Base-by-base conservation (phyloP, 1,140 invertebrate genomes). In the Halictus rubicundus region DNA sequence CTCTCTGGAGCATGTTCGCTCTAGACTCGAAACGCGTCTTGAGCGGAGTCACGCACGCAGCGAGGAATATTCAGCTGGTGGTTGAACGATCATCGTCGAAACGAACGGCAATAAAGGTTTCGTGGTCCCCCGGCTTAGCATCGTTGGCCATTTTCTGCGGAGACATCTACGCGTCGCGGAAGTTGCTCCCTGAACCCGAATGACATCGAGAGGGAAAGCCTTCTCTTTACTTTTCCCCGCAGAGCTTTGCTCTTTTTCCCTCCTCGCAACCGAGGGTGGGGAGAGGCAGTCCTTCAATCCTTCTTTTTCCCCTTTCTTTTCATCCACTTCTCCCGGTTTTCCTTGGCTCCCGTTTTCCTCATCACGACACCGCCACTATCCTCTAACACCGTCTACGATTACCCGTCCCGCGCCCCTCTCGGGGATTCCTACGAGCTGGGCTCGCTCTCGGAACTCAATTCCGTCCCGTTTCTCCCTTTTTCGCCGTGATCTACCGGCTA, bases 81-180 rank as follows among this genome's bases (percentile, higher is more conserved):
- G n/a, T 21, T 49, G 32, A 5, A 32, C 68, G 76, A 78, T 78
- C 72, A 72, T 32, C 49, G 59, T 59, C n/a, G 76, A 72, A 73
- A 46, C 71, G 57, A 72, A 66, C 78, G 59, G 42, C 79, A 70
- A 83, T 84, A 78, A 85, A 85, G 77, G 59, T 81, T 10, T 65
- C 78, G 61, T 83, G 65, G 61, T 70, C 54, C 14, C 16, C 59
- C 14, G 42, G 52, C 27, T 23, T 76, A 81, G 72, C 49, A 32
- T 32, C 76, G 83, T 69, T 84, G 85, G 70, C 85, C 81, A 80
- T 88, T 61, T 76, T 70, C 73, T 57, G 76, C 65, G 61, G 27
- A 59, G 27, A 42, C 76, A 68, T 60, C 83, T 78, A 84, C 83
- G 86, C 83, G 86, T 86, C 81, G 87, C 82, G 82, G 84, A 87